These are phyloP conservation scores for Camponotus fellah DNA, from an alignment of 2,888 invertebrate genomes.

Conservation along the genomic window DNA sequence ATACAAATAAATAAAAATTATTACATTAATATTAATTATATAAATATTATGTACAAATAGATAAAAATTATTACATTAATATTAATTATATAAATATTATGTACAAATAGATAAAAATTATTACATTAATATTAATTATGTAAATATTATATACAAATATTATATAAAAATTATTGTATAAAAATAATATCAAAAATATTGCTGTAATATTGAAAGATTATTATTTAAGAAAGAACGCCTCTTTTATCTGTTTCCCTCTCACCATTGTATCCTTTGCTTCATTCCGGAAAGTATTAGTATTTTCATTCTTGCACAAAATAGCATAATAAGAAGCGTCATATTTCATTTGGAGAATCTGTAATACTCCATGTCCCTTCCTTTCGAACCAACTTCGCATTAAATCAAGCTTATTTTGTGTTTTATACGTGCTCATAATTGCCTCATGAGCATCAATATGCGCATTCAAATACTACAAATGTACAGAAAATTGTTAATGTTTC, in stretches of 20 bases:
- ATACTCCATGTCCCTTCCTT: constrained; percentile 68
- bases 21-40: too few species aligned
- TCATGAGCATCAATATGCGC: constrained; percentile 74
- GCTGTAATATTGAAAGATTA: not conserved
- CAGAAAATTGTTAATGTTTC: not conserved
- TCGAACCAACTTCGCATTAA: constrained; percentile 73
- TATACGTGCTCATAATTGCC: constrained; percentile 68
- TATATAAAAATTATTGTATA: not conserved
- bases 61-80: too few species aligned
- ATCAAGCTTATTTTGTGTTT: constrained; percentile 54
- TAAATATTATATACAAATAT: not conserved
- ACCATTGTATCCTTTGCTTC: constrained; percentile 62
- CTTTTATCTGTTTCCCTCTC: constrained; percentile 10
- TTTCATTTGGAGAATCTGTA: constrained; percentile 69
- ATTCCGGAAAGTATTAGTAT: constrained; percentile 40
- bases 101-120: too few species aligned
- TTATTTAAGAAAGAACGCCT: not conserved
- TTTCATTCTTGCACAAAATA: constrained; percentile 67
- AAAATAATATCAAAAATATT: not conserved
- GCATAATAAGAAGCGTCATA: constrained; percentile 68
- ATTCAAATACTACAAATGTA: constrained; percentile 69
- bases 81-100: not conserved
- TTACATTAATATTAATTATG: not conserved
- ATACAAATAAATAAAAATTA: too few species aligned
- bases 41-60: too few species aligned